These are phyloP conservation scores for Stenichneumon culpator DNA, from an alignment of 2,888 invertebrate species.

Conservation along the genomic window DNA sequence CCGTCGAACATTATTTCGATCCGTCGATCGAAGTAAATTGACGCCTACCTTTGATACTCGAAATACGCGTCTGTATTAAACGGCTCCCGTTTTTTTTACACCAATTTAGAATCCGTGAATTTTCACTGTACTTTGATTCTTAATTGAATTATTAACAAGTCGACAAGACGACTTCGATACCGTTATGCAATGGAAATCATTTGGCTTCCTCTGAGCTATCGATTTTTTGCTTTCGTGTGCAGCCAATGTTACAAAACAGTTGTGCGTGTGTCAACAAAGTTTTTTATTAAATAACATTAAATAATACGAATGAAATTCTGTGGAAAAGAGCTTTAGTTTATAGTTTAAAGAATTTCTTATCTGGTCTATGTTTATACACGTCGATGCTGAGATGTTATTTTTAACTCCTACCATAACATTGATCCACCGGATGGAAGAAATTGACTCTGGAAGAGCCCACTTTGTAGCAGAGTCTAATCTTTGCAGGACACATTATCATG, in stretches of 20 bases:
- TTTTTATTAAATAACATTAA: neutral
- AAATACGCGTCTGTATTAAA: neutral
- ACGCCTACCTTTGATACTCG: neutral
- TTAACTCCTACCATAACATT: neutral
- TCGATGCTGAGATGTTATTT: neutral
- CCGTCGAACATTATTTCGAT: neutral
- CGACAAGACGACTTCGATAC: conserved; percentile 33
- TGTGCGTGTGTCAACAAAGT: neutral
- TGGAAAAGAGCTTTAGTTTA: neutral
- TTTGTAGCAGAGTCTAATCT: neutral
- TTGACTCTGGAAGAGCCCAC: neutral
- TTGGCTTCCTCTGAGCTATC: conserved; percentile 51
- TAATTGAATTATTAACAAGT: conserved; percentile 32
- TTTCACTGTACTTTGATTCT: conserved; percentile 8
- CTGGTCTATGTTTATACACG: neutral
- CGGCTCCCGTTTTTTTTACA: neutral
- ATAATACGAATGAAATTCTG: neutral
- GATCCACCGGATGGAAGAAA: neutral
- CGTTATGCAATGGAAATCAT: conserved; percentile 52
- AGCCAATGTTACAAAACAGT: neutral
- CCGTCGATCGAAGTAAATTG: neutral
- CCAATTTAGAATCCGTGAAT: neutral
- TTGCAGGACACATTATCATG: neutral
- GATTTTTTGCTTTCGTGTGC: neutral
- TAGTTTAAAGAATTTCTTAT: neutral